Conservation (phyloP, 2,888 invertebrate species). For the Pelosia muscerda region DNA sequence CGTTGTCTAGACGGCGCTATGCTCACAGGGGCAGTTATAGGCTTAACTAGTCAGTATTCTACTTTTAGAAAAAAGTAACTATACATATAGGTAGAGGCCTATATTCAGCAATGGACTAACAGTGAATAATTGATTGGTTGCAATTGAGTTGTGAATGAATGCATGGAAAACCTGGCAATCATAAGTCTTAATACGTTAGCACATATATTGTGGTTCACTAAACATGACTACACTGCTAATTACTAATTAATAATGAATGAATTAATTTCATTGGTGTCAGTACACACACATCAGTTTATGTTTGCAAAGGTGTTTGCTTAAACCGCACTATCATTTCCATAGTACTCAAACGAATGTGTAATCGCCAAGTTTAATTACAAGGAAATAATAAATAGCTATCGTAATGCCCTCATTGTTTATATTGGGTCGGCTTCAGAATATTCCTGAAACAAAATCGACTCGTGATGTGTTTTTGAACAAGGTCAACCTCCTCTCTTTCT, state of each 20-base stretch:
- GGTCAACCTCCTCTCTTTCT: slow-evolving; percentile 29
- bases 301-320: background rate
- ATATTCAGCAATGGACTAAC: too few relatives aligned
- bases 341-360: background rate
- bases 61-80: background rate
- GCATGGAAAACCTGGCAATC: too few relatives aligned
- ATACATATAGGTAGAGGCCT: background rate
- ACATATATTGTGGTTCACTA: background rate
- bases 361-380: slow-evolving; percentile 17
- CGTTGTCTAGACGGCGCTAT: background rate
- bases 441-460: slow-evolving; percentile 31
- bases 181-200: too few relatives aligned
- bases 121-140: too few relatives aligned
- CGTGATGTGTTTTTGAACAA: slow-evolving; percentile 34
- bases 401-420: slow-evolving; percentile 24
- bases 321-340: background rate
- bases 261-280: background rate
- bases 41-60: background rate
- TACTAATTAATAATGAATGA: background rate
- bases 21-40: too few relatives aligned
- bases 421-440: slow-evolving; percentile 29
- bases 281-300: background rate
- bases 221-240: background rate
- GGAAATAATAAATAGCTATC: slow-evolving; percentile 18
- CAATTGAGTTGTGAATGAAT: too few relatives aligned